A percentile compares a stretch with the other conserved stretches of the same genome.
phyloP scores from a whole-genome alignment of 1,140 invertebrate species.

The Brachionus manjavacas region DNA sequence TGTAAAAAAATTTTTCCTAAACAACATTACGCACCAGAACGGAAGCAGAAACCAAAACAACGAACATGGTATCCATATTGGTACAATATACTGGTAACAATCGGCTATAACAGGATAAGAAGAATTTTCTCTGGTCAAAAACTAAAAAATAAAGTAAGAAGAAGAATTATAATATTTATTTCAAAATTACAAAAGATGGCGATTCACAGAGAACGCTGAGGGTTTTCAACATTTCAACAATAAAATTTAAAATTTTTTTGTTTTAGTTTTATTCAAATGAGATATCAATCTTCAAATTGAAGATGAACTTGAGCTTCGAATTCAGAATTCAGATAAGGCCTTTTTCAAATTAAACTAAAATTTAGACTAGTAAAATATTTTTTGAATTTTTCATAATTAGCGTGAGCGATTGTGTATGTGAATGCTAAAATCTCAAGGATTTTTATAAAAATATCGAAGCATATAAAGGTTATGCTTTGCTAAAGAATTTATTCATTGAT shows the following conservation, averaged over 20 bases:
- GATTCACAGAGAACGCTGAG: neutral
- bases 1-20: neutral
- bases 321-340: neutral
- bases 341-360: neutral
- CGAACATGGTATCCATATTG: neutral
- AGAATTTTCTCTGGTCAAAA: neutral
- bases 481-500: neutral
- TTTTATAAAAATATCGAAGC: neutral
- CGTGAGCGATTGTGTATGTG: neutral
- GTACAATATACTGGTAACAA: neutral
- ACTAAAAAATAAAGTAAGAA: neutral
- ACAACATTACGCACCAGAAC: neutral
- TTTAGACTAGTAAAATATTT: neutral
- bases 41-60: neutral
- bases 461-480: neutral
- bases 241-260: neutral
- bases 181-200: neutral
- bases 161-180: neutral
- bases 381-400: constrained; percentile 6
- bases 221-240: neutral
- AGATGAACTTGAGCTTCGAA: neutral
- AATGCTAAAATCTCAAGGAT: neutral
- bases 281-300: neutral
- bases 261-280: neutral
- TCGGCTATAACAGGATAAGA: neutral